phyloP scores from a whole-genome alignment of 2,888 invertebrate genomes.

The Amorpha juglandis region DNA sequence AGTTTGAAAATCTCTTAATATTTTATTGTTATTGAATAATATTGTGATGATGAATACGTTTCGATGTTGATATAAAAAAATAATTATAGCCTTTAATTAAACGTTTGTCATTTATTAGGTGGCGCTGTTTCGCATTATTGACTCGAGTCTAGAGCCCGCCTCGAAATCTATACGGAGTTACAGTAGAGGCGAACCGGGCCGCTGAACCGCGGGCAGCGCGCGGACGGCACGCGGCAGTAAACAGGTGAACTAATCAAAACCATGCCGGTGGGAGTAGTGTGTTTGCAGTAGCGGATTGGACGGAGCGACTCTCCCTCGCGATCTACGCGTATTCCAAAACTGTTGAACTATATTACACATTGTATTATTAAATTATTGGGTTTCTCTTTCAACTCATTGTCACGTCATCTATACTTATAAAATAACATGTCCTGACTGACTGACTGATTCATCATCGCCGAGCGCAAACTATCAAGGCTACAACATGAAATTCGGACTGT shows the following conservation, averaged over 20 bases:
- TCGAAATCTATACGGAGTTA: not conserved
- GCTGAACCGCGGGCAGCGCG: constrained; percentile 18
- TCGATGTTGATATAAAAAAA: not conserved
- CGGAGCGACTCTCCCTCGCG: not conserved
- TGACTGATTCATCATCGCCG: too few relatives aligned
- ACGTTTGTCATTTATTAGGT: not conserved
- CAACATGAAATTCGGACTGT: too few relatives aligned
- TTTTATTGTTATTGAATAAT: not conserved
- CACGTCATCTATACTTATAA: too few relatives aligned
- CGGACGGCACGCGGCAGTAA: not conserved
- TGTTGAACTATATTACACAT: too few relatives aligned
- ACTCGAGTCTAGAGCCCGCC: not conserved
- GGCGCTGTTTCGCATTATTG: not conserved
- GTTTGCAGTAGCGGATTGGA: not conserved
- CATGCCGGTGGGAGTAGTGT: not conserved
- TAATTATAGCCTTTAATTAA: not conserved
- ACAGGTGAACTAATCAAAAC: constrained; percentile 15
- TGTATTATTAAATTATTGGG: too few relatives aligned
- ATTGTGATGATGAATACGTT: not conserved
- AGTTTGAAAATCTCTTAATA: not conserved
- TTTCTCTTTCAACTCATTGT: too few relatives aligned
- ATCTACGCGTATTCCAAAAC: too few relatives aligned
- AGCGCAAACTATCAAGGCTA: too few relatives aligned
- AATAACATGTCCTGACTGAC: too few relatives aligned
- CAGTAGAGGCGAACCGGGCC: not conserved